These are phyloP conservation scores for Podocnemis expansa DNA, from an alignment of 2,113 vertebrate genomes.

Conservation along the genomic window DNA sequence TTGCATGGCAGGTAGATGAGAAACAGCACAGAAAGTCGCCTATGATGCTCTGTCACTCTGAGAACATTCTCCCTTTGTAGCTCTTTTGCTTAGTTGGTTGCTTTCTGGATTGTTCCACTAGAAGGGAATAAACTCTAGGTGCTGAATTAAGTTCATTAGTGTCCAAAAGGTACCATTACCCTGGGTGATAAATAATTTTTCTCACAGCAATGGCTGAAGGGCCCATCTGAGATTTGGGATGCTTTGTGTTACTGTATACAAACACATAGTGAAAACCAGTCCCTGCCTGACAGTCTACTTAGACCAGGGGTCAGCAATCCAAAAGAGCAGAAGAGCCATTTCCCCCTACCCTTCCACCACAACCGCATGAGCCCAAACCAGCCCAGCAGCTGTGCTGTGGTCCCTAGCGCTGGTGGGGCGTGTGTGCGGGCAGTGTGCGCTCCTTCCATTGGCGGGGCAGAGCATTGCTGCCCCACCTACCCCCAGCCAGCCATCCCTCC, in stretches of 20 bases:
- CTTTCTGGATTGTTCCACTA: not conserved
- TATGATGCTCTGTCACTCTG: not conserved
- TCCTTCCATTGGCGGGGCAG: too few species aligned
- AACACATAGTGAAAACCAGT: not conserved
- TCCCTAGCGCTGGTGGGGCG: too few species aligned
- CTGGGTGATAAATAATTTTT: not conserved
- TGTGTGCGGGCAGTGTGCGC: too few species aligned
- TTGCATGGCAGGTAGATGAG: not conserved
- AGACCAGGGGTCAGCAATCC: not conserved
- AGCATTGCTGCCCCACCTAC: too few species aligned
- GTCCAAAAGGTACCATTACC: not conserved
- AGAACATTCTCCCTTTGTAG: not conserved
- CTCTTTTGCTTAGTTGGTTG: not conserved
- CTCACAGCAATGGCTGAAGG: not conserved
- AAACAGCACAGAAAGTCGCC: not conserved
- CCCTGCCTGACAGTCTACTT: fast-evolving
- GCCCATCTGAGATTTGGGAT: not conserved
- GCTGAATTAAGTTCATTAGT: fast-evolving
- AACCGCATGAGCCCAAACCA: too few species aligned
- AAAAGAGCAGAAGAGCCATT: too few species aligned
- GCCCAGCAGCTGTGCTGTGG: too few species aligned
- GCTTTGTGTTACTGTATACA: not conserved
- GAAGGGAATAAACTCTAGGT: not conserved
- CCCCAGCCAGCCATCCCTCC: too few species aligned
- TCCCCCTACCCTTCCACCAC: too few species aligned